phyloP scores from a whole-genome alignment of 2,113 vertebrate genomes.

The Sitta europaea region DNA sequence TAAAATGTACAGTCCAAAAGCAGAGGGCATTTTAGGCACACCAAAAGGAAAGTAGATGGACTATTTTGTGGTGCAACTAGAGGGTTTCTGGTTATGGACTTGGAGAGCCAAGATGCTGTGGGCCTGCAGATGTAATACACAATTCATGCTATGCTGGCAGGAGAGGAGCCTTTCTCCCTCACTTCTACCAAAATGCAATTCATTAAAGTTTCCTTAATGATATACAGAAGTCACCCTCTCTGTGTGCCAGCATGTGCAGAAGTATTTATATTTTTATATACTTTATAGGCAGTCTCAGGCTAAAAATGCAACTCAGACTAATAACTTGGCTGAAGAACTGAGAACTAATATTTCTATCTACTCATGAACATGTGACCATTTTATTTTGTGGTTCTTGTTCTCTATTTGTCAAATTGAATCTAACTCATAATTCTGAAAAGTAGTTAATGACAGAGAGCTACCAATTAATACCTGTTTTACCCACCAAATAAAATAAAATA shows the following conservation, averaged over 20 bases:
- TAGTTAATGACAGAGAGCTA: neutral
- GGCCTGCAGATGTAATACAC: neutral
- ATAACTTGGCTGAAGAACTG: neutral
- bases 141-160: neutral
- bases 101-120: neutral
- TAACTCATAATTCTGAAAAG: neutral
- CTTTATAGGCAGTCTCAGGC: neutral
- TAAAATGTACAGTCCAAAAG: neutral
- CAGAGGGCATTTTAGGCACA: neutral
- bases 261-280: neutral
- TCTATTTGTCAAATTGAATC: neutral
- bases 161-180: neutral
- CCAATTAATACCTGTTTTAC: neutral
- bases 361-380: neutral
- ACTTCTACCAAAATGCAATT: neutral
- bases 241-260: neutral
- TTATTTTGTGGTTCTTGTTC: neutral
- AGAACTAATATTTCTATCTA: neutral
- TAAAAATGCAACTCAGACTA: neutral
- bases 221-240: neutral
- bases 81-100: neutral
- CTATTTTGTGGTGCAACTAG: neutral
- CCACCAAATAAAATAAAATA: neutral
- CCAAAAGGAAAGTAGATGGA: neutral
- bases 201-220: neutral